phyloP scores from a whole-genome alignment of 64 coral and sea anemone species.

The Cladopsammia gracilis region DNA sequence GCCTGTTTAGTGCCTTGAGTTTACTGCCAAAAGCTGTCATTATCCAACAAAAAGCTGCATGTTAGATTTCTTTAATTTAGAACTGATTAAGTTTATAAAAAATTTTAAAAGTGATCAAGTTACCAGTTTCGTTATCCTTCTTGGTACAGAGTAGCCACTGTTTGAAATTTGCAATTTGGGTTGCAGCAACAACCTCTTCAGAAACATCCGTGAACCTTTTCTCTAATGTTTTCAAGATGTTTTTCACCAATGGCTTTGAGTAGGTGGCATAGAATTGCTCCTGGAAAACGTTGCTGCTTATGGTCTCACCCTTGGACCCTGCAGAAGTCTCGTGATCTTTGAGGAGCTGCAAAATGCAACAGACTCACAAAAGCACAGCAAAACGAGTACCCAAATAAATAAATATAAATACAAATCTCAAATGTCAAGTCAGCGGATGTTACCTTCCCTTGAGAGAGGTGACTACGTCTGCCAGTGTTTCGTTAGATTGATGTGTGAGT shows the following conservation, averaged over 20 bases:
- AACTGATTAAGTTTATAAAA: no score
- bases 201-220: conserved; percentile 28
- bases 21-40: no score
- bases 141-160: not conserved
- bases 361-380: not conserved
- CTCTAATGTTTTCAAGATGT: not conserved
- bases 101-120: no score
- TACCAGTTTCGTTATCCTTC: not conserved
- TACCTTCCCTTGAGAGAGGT: not conserved
- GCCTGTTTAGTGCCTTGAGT: no score
- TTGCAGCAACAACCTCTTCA: conserved; percentile 1
- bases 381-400: not conserved
- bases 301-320: not conserved
- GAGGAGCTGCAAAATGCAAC: not conserved
- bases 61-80: no score
- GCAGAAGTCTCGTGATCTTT: not conserved
- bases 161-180: conserved; percentile 11
- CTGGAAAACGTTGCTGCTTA: not conserved
- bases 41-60: no score
- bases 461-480: conserved; percentile 5
- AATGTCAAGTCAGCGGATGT: no score
- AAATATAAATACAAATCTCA: not conserved
- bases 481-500: not conserved
- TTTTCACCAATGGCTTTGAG: not conserved
- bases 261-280: not conserved